Percentiles rank a stretch among this genome's conserved stretches.
Evolutionary conservation across 2,888 invertebrate genomes (phyloP).

Genomic region (Dryomyza anilis): DNA sequence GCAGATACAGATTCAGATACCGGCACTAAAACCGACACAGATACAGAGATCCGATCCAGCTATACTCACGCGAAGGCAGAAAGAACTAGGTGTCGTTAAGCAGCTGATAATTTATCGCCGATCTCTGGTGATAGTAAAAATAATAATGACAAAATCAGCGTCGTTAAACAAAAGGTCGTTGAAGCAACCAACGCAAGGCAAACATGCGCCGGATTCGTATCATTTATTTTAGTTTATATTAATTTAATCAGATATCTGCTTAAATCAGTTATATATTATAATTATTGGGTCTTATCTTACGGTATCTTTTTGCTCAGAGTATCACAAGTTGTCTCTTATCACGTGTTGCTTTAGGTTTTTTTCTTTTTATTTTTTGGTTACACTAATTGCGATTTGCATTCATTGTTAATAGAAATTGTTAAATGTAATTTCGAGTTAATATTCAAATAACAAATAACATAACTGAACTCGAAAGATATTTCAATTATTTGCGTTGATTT

Average conservation of each 20-base stretch:
- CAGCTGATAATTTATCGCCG: slow-evolving; percentile 18
- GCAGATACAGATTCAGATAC: neutral
- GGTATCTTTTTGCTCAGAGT: too few species aligned
- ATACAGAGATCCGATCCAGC: neutral
- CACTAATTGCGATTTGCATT: too few species aligned
- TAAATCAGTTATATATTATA: neutral
- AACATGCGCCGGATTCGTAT: neutral
- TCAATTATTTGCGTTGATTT: too few species aligned
- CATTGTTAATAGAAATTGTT: too few species aligned
- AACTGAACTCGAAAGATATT: too few species aligned
- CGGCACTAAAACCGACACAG: neutral
- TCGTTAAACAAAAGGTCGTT: neutral
- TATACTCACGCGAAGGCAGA: neutral
- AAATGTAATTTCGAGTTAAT: too few species aligned
- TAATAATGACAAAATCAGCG: neutral
- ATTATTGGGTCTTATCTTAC: too few species aligned
- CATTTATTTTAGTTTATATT: neutral
- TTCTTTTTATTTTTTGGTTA: too few species aligned
- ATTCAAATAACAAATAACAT: too few species aligned
- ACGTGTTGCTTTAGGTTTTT: neutral
- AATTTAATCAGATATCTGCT: neutral
- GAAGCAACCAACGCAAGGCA: neutral
- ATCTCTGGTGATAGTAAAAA: slow-evolving; percentile 17
- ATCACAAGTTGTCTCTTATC: neutral
- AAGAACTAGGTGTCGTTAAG: slow-evolving; percentile 4